These are phyloP conservation scores for Gobionotothen gibberifrons DNA, from an alignment of 2,797 vertebrate genomes.

Conservation along the genomic window DNA sequence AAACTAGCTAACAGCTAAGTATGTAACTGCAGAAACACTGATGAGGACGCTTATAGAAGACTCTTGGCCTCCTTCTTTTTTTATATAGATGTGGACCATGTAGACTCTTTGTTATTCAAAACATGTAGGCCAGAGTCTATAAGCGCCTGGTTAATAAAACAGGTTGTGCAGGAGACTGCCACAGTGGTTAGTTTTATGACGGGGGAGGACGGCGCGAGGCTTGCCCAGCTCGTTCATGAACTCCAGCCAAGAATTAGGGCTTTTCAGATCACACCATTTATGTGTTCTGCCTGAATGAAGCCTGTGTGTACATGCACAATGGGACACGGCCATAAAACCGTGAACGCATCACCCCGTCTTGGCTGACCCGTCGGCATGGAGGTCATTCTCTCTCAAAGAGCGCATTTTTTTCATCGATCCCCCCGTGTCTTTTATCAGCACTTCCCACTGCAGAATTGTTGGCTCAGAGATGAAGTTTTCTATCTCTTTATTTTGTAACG, in stretches of 20 bases:
- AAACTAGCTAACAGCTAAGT: conserved; percentile 7
- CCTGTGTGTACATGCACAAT: conserved; percentile 67
- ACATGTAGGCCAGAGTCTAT: not conserved
- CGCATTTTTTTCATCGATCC: conserved; percentile 37
- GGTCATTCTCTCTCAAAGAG: conserved; percentile 56
- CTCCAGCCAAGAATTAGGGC: conserved; percentile 63
- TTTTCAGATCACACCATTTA: conserved; percentile 68
- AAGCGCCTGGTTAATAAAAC: conserved; percentile 48
- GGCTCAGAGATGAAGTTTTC: conserved; percentile 12
- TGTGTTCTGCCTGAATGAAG: conserved; percentile 66
- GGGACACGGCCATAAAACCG: conserved; percentile 59
- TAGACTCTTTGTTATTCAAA: conserved; percentile 15
- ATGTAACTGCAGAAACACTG: conserved; percentile 3
- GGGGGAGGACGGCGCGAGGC: conserved; percentile 54
- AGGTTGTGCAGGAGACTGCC: conserved; percentile 41
- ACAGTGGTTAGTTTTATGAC: conserved; percentile 62
- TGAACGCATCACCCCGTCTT: conserved; percentile 50
- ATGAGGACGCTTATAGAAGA: not conserved
- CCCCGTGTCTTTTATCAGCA: conserved; percentile 25
- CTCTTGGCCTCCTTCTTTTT: not conserved
- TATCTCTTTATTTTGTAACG: not conserved
- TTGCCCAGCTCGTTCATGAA: conserved; percentile 63
- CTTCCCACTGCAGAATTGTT: conserved; percentile 21
- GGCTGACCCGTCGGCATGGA: conserved; percentile 41
- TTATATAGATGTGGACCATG: not conserved